Evolutionary conservation across 2,797 vertebrate genomes (phyloP), one percentile per base, ranked within the genome.

Genomic region (Staurois parvus): DNA sequence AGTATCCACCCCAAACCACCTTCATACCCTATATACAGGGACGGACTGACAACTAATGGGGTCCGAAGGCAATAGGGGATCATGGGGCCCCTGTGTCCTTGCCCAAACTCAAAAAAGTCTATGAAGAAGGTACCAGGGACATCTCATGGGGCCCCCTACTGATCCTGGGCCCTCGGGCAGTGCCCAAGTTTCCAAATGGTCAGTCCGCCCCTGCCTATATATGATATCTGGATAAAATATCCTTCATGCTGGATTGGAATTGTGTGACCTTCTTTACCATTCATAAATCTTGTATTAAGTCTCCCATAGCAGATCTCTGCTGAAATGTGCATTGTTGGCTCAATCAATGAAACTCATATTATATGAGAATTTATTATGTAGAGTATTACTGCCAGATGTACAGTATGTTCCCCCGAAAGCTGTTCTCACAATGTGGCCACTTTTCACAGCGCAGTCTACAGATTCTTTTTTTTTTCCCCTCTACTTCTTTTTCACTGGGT

Each of bases 381-480:
- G 45, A 64, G 52, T 79, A 84, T 84, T 72, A 66, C 76, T 79
- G 52, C 83, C 83, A 84, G 83, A 84, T 84, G 83, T 84, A 26
- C 26, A 7, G 19, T 67, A 1, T 8, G 30, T 56, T 66, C 66
- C 40, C 4, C 11, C 24, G 83, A 52, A 66, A 66, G 29, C 8
- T 66, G 21, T 70, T 84, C 34, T 78, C 40, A 84, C 68, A 73
- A 79, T 73, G 69, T 64, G 75, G 70, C 21, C 70, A 73, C 70
- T 78, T 84, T n/a, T 77, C 70, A 32, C 68, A 70, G 32, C 28
- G 17, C 40, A 69, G 66, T 67, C 24, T 7, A 21, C 45, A 42
- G 37, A 69, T 59, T 37, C 28, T 70, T 59, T 68, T 81, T 67
- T 66, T 70, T 52, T 67, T 30, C 30, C 30, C 52, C 62, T 52